Evolutionary conservation across 2,113 vertebrate genomes (phyloP), one percentile per base, ranked within the genome.

Genomic region (Oreocharis arfaki): DNA sequence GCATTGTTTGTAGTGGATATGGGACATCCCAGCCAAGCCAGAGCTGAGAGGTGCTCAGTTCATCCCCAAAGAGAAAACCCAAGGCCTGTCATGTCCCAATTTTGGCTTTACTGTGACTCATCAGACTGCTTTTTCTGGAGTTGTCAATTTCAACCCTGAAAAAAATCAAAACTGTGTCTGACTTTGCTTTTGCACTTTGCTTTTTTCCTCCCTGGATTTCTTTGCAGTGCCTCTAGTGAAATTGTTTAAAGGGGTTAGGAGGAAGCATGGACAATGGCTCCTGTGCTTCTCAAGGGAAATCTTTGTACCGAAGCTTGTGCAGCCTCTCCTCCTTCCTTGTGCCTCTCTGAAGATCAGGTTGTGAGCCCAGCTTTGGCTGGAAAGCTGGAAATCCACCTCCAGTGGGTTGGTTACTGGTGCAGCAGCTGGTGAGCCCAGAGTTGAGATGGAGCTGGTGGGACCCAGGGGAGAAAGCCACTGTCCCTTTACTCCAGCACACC

Each of bases 361-460:
- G 13, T 8, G 52, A 79, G 46, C 80, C 16, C 55, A 9, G 30
- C 6, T 49, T n/a, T 39, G 33, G 28, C 8, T n/a, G 46, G 71
- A 33, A 75, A 57, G 24, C 55, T 41, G 68, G 55, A 67, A 46
- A 74, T 42, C 35, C 63, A 19, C 7, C 49, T 41, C 10, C 47
- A 22, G 42, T 1, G 1, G 32, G 17, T 0, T 20, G 21, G 33
- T 42, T 37, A 6, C 67, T 61, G 1, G 2, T n/a, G 35, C 15
- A 55, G 71, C 41, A 69, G 41, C 18, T 1, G 1, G 26, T 1
- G 8, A 50, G 23, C 6, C 0, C 5, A 59, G 56, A 16, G 42
- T 71, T 52, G 12, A 53, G 71, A 35, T n/a, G 60, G 59, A 47
- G 30, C 19, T 67, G 50, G 11, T 10, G 53, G 70, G 65, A 74